Conservation (phyloP, 1,140 invertebrate genomes). For the Leptoteleia sp. region DNA sequence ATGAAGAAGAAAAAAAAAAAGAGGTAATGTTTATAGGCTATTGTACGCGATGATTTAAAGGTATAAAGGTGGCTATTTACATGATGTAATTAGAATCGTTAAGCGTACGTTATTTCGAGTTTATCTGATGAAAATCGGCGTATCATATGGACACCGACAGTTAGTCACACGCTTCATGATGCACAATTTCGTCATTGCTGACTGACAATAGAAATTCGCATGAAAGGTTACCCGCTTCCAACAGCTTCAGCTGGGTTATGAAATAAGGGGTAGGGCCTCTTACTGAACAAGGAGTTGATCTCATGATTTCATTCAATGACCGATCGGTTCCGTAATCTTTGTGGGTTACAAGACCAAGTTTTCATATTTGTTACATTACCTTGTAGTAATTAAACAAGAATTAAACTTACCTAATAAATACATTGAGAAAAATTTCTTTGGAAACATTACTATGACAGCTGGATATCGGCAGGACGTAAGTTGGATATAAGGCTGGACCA, state of each 20-base stretch:
- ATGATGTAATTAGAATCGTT: conserved; percentile 45
- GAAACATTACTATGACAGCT: no score
- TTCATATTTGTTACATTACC: no score
- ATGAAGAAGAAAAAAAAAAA: background rate
- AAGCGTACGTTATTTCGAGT: conserved; percentile 17
- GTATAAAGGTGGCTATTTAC: conserved; percentile 37
- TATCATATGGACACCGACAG: conserved; percentile 38
- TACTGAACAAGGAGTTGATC: conserved; percentile 47
- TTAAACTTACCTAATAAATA: no score
- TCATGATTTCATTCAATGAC: conserved; percentile 65
- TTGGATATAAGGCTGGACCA: no score
- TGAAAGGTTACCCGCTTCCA: conserved; percentile 69
- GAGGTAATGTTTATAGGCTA: conserved; percentile 29
- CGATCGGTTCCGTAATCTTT: conserved; percentile 65
- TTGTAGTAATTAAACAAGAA: no score
- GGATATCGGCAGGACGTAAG: no score
- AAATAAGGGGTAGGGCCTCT: conserved; percentile 68
- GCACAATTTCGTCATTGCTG: conserved; percentile 62
- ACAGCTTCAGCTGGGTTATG: conserved; percentile 63
- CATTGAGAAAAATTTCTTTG: no score
- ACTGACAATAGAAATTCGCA: conserved; percentile 69
- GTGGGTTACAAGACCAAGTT: conserved; percentile 40
- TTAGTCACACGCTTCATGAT: conserved; percentile 16
- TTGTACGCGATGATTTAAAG: conserved; percentile 29
- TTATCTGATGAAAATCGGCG: conserved; percentile 46